Conservation (phyloP, 2,797 vertebrate species). For the Basileuterus tristriatus region DNA sequence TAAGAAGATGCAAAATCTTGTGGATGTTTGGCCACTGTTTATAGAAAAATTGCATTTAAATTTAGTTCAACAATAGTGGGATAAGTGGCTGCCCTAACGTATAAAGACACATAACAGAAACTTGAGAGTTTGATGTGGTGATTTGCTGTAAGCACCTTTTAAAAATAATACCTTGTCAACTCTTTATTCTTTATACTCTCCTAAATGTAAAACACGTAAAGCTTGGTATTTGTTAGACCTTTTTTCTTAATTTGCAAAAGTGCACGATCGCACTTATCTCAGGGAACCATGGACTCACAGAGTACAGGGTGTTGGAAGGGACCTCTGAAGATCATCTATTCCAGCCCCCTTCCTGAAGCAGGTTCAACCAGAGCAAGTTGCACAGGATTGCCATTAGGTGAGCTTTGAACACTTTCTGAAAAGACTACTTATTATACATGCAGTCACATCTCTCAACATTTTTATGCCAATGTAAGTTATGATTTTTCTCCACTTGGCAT, state of each 20-base stretch:
- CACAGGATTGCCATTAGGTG: too few relatives aligned
- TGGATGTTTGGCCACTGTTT: not conserved
- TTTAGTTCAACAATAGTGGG: not conserved
- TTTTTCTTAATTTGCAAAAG: not conserved
- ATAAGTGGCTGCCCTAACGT: not conserved
- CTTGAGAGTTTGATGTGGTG: not conserved
- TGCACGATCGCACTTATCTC: not conserved
- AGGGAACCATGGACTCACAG: not conserved
- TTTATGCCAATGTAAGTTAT: not conserved
- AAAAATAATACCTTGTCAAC: not conserved
- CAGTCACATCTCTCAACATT: not conserved
- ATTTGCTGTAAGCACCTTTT: not conserved
- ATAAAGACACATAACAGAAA: not conserved
- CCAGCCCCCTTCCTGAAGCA: fast-evolving
- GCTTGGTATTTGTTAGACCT: not conserved
- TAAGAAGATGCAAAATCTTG: not conserved
- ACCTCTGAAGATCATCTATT: not conserved
- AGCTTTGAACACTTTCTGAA: not conserved
- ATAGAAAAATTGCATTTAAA: not conserved
- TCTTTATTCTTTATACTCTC: not conserved
- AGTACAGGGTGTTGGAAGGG: not conserved
- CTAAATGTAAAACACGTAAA: not conserved
- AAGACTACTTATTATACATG: not conserved
- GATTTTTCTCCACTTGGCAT: not conserved
- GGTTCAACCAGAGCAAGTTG: not conserved